phyloP scores from a whole-genome alignment of 1,140 invertebrate species.

The Panulirus ornatus region DNA sequence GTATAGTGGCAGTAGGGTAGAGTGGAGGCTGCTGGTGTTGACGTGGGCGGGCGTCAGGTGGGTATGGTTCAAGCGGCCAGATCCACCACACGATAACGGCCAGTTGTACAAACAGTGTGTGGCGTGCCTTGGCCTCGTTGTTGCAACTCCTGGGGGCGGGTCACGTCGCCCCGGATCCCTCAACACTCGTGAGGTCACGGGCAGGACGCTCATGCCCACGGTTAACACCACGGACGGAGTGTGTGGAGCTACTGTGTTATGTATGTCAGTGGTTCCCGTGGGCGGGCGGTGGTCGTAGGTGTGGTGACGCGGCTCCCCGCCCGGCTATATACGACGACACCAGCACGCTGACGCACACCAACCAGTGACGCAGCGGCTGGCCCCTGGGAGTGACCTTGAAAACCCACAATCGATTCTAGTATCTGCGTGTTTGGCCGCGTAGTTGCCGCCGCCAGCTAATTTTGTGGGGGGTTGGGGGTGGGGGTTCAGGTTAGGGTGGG shows the following conservation, averaged over 20 bases:
- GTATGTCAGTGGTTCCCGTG: no score
- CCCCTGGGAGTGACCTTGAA: neutral
- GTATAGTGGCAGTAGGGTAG: neutral
- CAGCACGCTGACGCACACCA: neutral
- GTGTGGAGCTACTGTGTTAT: no score
- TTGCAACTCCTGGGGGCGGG: neutral
- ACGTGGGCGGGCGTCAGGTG: neutral
- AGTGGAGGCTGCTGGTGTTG: neutral
- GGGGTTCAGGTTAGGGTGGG: neutral
- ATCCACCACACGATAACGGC: neutral
- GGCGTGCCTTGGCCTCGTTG: neutral
- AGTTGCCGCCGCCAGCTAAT: neutral
- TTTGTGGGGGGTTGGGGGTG: neutral
- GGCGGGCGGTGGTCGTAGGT: no score
- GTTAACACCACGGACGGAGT: no score
- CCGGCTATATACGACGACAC: no score
- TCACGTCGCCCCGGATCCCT: no score
- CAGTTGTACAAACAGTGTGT: slow-evolving; percentile 8
- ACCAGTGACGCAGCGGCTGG: neutral
- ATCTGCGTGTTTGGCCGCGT: neutral
- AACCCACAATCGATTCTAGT: slow-evolving; percentile 6
- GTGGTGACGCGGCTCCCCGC: no score
- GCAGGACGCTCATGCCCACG: no score
- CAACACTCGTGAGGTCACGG: no score
- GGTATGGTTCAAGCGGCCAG: neutral